These are phyloP conservation scores for Lepidochrysops patricia DNA, from an alignment of 2,888 invertebrate species.

Conservation along the genomic window DNA sequence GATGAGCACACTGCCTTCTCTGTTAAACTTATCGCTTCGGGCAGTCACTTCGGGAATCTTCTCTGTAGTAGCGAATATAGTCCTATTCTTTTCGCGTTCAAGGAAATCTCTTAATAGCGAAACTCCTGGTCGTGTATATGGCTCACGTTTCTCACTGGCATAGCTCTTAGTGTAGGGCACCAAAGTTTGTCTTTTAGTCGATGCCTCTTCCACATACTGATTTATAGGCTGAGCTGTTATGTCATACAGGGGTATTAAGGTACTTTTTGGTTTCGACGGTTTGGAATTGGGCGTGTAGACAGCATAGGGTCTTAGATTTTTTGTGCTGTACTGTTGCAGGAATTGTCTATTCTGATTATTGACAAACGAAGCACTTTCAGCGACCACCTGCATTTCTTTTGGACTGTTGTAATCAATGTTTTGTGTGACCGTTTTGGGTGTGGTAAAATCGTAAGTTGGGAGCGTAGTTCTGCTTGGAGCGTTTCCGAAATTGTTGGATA, in stretches of 20 bases:
- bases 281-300: slow-evolving; percentile 56
- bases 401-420: slow-evolving; percentile 52
- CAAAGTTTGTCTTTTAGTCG: slow-evolving; percentile 57
- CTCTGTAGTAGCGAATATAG: slow-evolving; percentile 40
- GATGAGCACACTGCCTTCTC: slow-evolving; percentile 34
- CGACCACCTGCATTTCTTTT: slow-evolving; percentile 80
- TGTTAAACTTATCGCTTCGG: slow-evolving; percentile 33
- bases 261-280: slow-evolving; percentile 42
- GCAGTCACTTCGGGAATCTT: slow-evolving; percentile 38
- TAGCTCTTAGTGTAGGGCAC: slow-evolving; percentile 60
- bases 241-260: slow-evolving; percentile 62
- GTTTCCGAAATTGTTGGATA: slow-evolving; percentile 53
- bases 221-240: slow-evolving; percentile 45
- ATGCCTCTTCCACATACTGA: slow-evolving; percentile 33
- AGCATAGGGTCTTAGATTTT: slow-evolving; percentile 60
- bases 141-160: slow-evolving; percentile 48
- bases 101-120: slow-evolving; percentile 54
- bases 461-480: slow-evolving; percentile 42
- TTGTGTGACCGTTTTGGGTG: slow-evolving; percentile 47
- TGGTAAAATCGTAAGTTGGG: slow-evolving; percentile 50
- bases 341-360: slow-evolving; percentile 66
- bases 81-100: slow-evolving; percentile 56
- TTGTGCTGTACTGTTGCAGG: slow-evolving; percentile 53
- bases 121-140: slow-evolving; percentile 65
- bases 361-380: slow-evolving; percentile 85